Evolutionary conservation across 2,888 invertebrate genomes (phyloP).

Genomic region (Embidobia sp.): DNA sequence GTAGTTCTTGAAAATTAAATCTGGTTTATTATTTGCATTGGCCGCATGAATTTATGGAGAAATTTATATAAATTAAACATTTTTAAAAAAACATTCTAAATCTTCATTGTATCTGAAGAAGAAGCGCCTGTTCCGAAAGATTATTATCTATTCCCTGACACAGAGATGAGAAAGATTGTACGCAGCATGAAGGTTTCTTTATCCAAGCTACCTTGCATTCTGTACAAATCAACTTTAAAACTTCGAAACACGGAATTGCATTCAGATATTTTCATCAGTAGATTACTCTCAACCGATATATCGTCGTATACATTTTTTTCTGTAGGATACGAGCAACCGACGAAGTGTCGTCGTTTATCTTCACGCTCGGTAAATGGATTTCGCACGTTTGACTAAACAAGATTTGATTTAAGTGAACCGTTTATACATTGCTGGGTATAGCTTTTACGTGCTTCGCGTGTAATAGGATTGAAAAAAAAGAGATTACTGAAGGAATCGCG

Average conservation of each 20-base stretch:
- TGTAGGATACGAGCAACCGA: slow-evolving; percentile 19
- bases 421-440: slow-evolving; percentile 50
- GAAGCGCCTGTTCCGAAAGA: too few relatives aligned
- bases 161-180: too few relatives aligned
- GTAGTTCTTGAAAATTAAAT: too few relatives aligned
- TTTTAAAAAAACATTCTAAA: too few relatives aligned
- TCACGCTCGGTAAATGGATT: slow-evolving; percentile 52
- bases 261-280: slow-evolving; percentile 9
- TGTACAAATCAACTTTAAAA: slow-evolving; percentile 4
- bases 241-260: not conserved
- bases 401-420: slow-evolving; percentile 59
- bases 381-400: slow-evolving; percentile 55
- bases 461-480: slow-evolving; percentile 60
- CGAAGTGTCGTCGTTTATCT: slow-evolving; percentile 53
- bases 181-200: too few relatives aligned
- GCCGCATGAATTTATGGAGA: too few relatives aligned
- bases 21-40: too few relatives aligned
- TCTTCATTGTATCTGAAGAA: too few relatives aligned
- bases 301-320: slow-evolving; percentile 6
- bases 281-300: slow-evolving; percentile 26
- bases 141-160: too few relatives aligned
- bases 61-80: too few relatives aligned
- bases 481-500: slow-evolving; percentile 56
- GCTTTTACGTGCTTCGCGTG: slow-evolving; percentile 56
- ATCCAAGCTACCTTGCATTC: too few relatives aligned